Evolutionary conservation across 2,113 vertebrate species (phyloP), one percentile per base, ranked within the genome.

Genomic region (Illadopsis cleaveri): DNA sequence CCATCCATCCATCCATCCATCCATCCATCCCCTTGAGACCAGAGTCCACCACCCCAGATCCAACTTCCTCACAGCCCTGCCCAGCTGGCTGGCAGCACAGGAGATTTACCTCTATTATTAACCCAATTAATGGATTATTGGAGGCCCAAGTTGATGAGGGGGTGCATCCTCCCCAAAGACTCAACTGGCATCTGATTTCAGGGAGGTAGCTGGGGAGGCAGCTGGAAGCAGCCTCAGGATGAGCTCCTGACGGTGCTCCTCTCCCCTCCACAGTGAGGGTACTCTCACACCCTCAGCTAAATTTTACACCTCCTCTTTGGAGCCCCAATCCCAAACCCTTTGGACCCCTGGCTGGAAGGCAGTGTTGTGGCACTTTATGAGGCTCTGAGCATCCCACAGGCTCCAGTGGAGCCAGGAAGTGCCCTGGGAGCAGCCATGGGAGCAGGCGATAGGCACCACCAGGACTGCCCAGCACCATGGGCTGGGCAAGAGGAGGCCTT

Each of bases 311-410:
- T 86, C 16, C 27, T 72, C 18, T 44, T 53, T n/a, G 30, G 25
- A 80, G 31, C 9, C 50, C 64, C 1, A 4, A 2, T 7, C 6
- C 31, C 24, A 72, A 86, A 18, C 15, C 17, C 25, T 61, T 1
- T 4, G 40, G 40, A 79, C 2, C 8, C 0, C 21, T 0, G 0
- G 0, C 0, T 30, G 50, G 22, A 45, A 48, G 10, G 42, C 1
- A 37, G 11, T 58, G 17, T 15, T 1, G 2, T 0, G 2, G 30
- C 45, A 82, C 51, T 7, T 3, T 1, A 18, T 0, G 3, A 86
- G 42, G 30, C 27, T 82, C 30, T 50, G 18, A 35, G 61, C 44
- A 82, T 60, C 24, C 35, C 31, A 19, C 9, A 11, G 44, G 23
- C 15, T 15, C 12, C 20, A 51, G 15, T 0, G 1, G 13, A 23